Evolutionary conservation across 2,888 invertebrate species (phyloP).

Genomic region (Rhodophaea formosa): DNA sequence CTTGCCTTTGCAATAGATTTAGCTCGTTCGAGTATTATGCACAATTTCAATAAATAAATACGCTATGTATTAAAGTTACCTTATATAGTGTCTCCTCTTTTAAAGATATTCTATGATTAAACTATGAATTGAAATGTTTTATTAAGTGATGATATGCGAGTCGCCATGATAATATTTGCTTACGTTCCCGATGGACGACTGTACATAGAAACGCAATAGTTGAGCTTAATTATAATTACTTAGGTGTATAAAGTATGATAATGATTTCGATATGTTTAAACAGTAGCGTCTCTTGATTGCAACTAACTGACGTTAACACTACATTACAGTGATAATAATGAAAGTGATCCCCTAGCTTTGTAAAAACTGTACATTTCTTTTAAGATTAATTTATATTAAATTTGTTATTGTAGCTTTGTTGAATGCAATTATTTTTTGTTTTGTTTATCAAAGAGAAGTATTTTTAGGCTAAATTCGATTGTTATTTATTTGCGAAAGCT

Average conservation of each 20-base stretch:
- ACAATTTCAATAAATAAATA: constrained; percentile 57
- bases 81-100: constrained; percentile 52
- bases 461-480: constrained; percentile 79
- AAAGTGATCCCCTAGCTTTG: constrained; percentile 75
- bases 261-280: constrained; percentile 40
- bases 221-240: constrained; percentile 23
- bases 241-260: constrained; percentile 32
- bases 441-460: constrained; percentile 79
- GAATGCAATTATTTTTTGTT: constrained; percentile 81
- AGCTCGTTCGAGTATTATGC: constrained; percentile 64
- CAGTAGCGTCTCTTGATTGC: constrained; percentile 37
- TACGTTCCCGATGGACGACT: constrained; percentile 31
- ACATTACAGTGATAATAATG: constrained; percentile 68
- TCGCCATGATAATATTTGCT: constrained; percentile 29
- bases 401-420: constrained; percentile 81
- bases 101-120: constrained; percentile 17
- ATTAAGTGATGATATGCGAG: constrained; percentile 19
- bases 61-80: constrained; percentile 65
- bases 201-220: constrained; percentile 46
- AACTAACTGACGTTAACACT: constrained; percentile 50
- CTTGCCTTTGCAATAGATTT: constrained; percentile 74
- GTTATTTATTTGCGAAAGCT: constrained; percentile 79
- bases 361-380: constrained; percentile 79
- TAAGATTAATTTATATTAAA: constrained; percentile 80
- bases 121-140: constrained; percentile 22